Evolutionary conservation across 1,140 invertebrate species (phyloP).

Genomic region (Armadillidium nasatum): DNA sequence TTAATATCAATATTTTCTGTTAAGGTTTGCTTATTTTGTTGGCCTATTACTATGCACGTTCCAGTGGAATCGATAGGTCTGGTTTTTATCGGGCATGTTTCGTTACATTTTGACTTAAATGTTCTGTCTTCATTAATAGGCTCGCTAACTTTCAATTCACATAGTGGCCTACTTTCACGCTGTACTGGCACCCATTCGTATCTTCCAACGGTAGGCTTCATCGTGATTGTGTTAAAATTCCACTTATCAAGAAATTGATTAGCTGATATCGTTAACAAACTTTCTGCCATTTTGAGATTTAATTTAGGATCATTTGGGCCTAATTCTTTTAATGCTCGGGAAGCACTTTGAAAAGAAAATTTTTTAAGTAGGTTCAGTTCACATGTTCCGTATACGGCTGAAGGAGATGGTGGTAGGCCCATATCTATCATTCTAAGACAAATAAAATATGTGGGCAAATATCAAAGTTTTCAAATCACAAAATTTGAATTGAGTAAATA

Average conservation of each 20-base stretch:
- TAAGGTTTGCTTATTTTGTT: neutral
- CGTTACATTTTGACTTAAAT: neutral
- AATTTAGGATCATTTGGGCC: constrained; percentile 29
- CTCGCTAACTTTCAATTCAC: neutral
- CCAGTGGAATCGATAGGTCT: neutral
- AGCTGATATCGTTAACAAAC: constrained; percentile 24
- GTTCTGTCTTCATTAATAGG: neutral
- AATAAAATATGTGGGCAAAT: too few species aligned
- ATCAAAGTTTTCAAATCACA: too few species aligned
- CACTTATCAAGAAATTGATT: constrained; percentile 32
- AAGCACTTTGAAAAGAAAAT: constrained; percentile 2
- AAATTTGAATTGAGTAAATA: too few species aligned
- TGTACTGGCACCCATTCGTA: constrained; percentile 27
- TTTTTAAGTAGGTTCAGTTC: neutral
- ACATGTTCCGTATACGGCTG: neutral
- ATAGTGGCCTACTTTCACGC: neutral
- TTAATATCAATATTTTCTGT: neutral
- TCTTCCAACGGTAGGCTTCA: constrained; percentile 10
- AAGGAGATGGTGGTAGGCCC: neutral
- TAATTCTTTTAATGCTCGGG: constrained; percentile 25
- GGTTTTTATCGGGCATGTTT: neutral
- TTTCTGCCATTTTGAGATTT: constrained; percentile 32
- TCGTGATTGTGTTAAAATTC: constrained; percentile 29
- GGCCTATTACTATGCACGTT: too few species aligned
- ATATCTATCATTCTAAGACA: neutral